These are phyloP conservation scores for Vultur gryphus DNA, from an alignment of 2,797 vertebrate species.

Conservation along the genomic window DNA sequence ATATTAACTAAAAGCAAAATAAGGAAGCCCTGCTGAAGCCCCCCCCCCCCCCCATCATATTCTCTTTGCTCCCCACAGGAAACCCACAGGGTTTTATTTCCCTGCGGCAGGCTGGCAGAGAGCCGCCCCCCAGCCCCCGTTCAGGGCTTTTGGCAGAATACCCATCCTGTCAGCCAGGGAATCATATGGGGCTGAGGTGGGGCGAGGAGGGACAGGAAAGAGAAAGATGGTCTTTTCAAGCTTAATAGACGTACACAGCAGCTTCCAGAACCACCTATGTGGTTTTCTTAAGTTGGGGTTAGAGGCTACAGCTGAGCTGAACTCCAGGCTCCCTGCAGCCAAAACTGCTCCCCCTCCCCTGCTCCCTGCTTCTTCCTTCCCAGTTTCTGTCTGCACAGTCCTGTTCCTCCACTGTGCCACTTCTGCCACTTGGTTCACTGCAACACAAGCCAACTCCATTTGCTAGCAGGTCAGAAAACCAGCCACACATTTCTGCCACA, in stretches of 20 bases:
- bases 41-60: fast-evolving
- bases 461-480: neutral
- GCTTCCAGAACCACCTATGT: neutral
- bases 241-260: neutral
- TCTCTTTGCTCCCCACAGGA: neutral
- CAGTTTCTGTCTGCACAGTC: neutral
- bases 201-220: neutral
- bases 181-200: neutral
- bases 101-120: neutral
- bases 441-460: neutral
- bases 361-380: neutral
- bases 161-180: neutral
- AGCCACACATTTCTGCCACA: neutral
- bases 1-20: neutral
- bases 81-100: neutral
- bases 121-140: fast-evolving
- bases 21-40: neutral
- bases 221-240: neutral
- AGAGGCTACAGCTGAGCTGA: neutral
- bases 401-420: neutral
- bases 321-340: neutral
- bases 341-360: neutral
- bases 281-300: neutral
- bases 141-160: neutral
- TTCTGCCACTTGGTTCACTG: neutral